Evolutionary conservation across 2,113 vertebrate species (phyloP).

Genomic region (Harpagus bidentatus): DNA sequence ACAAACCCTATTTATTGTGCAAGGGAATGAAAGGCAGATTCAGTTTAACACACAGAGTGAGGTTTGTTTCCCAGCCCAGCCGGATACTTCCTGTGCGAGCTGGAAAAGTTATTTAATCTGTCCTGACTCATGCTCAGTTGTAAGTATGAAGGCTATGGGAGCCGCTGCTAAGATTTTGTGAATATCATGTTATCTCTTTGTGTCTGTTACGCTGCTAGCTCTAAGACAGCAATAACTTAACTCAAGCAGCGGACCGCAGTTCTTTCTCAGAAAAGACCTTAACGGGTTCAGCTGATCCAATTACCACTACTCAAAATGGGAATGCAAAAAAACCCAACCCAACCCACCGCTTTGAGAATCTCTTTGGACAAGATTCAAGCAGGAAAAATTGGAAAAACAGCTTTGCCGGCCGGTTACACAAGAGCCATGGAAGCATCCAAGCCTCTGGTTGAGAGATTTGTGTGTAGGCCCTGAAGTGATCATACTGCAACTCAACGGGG

Average conservation of each 20-base stretch:
- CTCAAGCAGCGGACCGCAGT: not conserved
- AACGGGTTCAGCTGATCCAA: not conserved
- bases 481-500: rapidly evolving
- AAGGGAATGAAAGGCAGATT: not conserved
- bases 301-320: not conserved
- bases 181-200: not conserved
- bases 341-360: not conserved
- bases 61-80: not conserved
- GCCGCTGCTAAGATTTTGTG: not conserved
- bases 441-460: not conserved
- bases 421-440: not conserved
- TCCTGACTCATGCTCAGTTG: not conserved
- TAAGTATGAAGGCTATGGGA: not conserved
- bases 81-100: not conserved
- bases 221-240: not conserved
- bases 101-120: not conserved
- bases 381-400: not conserved
- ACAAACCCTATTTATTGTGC: not conserved
- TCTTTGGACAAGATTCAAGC: not conserved
- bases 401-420: not conserved
- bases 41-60: not conserved
- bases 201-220: not conserved
- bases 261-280: not conserved
- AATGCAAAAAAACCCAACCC: not conserved
- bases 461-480: not conserved